A percentile compares a stretch with the other conserved stretches of the same genome.
Conservation (phyloP, 2,888 invertebrate species). For the Drosophila neonasuta region DNA sequence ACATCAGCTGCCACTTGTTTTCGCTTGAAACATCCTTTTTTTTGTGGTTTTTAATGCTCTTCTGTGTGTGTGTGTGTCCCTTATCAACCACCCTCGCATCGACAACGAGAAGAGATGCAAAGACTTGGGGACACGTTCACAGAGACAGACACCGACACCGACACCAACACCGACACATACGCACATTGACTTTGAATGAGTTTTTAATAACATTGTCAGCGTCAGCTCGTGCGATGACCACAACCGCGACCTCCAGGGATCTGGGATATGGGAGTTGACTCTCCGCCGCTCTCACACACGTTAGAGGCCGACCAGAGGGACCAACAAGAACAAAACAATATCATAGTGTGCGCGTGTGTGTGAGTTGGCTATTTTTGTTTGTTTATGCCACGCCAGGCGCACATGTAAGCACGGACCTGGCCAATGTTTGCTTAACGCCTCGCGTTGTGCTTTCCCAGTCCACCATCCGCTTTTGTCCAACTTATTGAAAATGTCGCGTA, state of each 20-base stretch:
- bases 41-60: not conserved
- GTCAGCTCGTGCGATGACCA: slow-evolving; percentile 55
- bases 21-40: slow-evolving; percentile 13
- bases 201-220: slow-evolving; percentile 75
- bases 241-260: slow-evolving; percentile 41
- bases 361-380: slow-evolving; percentile 61
- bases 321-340: slow-evolving; percentile 22
- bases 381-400: slow-evolving; percentile 58
- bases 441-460: slow-evolving; percentile 22
- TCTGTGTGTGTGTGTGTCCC: not conserved
- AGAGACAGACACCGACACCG: not conserved
- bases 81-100: slow-evolving; percentile 30
- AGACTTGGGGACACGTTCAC: slow-evolving; percentile 4
- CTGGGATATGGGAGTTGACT: slow-evolving; percentile 32
- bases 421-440: slow-evolving; percentile 55
- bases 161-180: slow-evolving; percentile 23
- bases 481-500: slow-evolving; percentile 60
- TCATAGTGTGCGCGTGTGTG: slow-evolving; percentile 2
- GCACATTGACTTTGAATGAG: slow-evolving; percentile 67
- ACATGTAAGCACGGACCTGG: slow-evolving; percentile 51
- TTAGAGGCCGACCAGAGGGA: slow-evolving; percentile 39
- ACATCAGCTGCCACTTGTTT: slow-evolving; percentile 18
- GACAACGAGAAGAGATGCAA: not conserved
- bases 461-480: slow-evolving; percentile 9
- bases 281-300: slow-evolving; percentile 27